These are phyloP conservation scores for Denticeps clupeoides DNA, from an alignment of 2,797 vertebrate genomes.

Conservation along the genomic window DNA sequence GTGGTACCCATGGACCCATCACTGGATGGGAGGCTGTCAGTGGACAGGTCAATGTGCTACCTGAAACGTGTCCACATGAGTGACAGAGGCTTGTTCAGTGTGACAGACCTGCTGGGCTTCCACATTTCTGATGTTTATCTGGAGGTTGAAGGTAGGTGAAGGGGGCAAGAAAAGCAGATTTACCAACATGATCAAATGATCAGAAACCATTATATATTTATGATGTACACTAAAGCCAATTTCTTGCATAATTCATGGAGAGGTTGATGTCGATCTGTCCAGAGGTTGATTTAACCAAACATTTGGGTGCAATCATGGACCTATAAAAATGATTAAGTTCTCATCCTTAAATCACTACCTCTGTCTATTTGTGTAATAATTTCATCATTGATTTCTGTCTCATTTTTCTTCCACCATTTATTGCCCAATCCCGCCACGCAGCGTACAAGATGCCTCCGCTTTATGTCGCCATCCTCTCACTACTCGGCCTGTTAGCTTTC, in stretches of 20 bases:
- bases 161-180: too few species aligned
- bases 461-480: constrained; percentile 44
- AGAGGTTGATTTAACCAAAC: too few species aligned
- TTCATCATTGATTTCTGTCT: not conserved
- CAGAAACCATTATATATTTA: not conserved
- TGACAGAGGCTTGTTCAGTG: constrained; percentile 47
- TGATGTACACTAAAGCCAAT: not conserved
- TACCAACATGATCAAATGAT: too few species aligned
- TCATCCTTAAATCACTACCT: too few species aligned
- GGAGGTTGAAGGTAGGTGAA: constrained; percentile 44
- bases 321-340: too few species aligned
- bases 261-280: too few species aligned
- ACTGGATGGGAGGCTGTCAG: constrained; percentile 48
- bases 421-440: too few species aligned
- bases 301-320: too few species aligned
- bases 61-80: constrained; percentile 41
- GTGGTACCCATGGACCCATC: constrained; percentile 33
- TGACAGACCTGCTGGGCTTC: constrained; percentile 52
- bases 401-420: too few species aligned
- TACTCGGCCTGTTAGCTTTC: constrained; percentile 50
- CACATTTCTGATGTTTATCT: constrained; percentile 51
- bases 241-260: not conserved
- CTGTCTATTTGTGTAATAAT: not conserved
- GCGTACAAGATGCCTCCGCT: constrained; percentile 48
- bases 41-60: constrained; percentile 43